Base-by-base conservation (phyloP, 2,113 vertebrate genomes). In the Arvicanthis niloticus region DNA sequence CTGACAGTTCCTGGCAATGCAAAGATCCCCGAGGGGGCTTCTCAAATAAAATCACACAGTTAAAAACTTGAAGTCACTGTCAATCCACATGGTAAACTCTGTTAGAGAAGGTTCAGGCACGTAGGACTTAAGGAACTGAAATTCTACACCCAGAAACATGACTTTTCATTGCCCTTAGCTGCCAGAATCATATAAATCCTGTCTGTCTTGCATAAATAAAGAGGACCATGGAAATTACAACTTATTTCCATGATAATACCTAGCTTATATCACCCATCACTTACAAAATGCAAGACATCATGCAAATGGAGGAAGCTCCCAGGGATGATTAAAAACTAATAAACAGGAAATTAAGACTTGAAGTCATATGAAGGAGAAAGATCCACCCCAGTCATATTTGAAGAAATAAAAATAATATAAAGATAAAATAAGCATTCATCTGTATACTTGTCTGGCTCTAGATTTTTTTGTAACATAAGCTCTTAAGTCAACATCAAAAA, bases 211-310 rank as follows among this genome's bases (percentile, higher is more conserved):
- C 11, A 94, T 85, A 95, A 90, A 80, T 77, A 45, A 72, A 62
- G 60, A 87, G 75, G 15, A 51, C 16, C 42, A 62, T 11, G 26
- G 6, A 95, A 97, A 96, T 94, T 21, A 42, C 6, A 80, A 29
- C 15, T 96, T 93, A 95, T 75, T 93, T 73, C 37, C 6, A 72
- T 48, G 70, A 45, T 65, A 56, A 67, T 70, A 81, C 3, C 1
- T 29, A 58, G 15, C 19, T 88, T 92, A 75, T 48, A 88, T 80
- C 19, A 53, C 84, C 19, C 12, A 5, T 89, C 73, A 45, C 34
- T 89, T 91, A 88, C 40, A 82, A 88, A 90, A 94, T 60, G 16
- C 10, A 94, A 95, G 77, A 81, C 16, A 88, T 40, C 65, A 85
- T 45, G 95, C 13, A 91, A 91, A 84, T 81, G 29, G 19, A 94